Conservation (phyloP, 2,797 vertebrate genomes). For the Lutjanus argentimaculatus region DNA sequence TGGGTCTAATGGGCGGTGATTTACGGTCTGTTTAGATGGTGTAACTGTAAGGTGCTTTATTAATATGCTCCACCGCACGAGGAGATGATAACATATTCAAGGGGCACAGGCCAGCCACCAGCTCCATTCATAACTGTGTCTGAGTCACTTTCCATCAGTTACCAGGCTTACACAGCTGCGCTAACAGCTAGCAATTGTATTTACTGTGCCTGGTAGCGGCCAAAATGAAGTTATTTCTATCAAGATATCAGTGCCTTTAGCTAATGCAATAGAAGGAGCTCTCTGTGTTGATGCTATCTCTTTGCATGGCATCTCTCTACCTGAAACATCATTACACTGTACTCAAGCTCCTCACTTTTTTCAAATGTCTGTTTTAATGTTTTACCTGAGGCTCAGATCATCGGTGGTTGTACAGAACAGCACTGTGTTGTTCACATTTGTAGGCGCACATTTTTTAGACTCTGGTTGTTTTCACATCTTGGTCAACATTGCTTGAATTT, state of each 20-base stretch:
- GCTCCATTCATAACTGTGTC: constrained; percentile 71
- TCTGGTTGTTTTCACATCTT: constrained; percentile 14
- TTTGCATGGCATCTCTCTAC: constrained; percentile 76
- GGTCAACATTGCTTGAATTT: constrained; percentile 29
- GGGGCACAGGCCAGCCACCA: constrained; percentile 55
- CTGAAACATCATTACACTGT: constrained; percentile 82
- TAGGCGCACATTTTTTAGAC: constrained; percentile 16
- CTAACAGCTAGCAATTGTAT: constrained; percentile 86
- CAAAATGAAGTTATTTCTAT: constrained; percentile 85
- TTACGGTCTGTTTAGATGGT: constrained; percentile 67
- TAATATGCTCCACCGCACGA: constrained; percentile 70
- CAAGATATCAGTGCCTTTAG: constrained; percentile 82
- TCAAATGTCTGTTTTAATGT: constrained; percentile 75
- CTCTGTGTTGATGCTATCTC: constrained; percentile 79
- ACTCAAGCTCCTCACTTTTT: constrained; percentile 73
- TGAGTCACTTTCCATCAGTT: constrained; percentile 71
- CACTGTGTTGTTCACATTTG: constrained; percentile 24
- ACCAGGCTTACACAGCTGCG: constrained; percentile 71
- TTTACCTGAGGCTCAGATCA: constrained; percentile 64
- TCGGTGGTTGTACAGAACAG: constrained; percentile 34
- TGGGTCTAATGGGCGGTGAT: constrained; percentile 68
- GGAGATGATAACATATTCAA: constrained; percentile 69
- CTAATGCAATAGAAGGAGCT: constrained; percentile 77
- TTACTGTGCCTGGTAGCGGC: constrained; percentile 78
- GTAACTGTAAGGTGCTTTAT: constrained; percentile 76